Percentiles rank a stretch among this genome's conserved stretches.
phyloP scores from a whole-genome alignment of 1,140 invertebrate species.

The Neodiprion virginianus region DNA sequence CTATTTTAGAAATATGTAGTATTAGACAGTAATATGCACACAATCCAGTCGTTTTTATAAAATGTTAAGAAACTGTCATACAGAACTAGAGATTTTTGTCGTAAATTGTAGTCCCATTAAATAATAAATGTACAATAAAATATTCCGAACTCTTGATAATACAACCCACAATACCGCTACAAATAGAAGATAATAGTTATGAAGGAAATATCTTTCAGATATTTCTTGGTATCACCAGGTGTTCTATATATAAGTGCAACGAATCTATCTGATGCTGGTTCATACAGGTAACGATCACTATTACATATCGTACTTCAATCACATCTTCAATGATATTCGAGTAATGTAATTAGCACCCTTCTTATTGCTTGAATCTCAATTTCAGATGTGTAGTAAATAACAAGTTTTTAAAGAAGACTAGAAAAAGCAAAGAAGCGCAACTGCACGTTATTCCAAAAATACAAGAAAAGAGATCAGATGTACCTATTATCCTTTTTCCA shows the following conservation, averaged over 20 bases:
- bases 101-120: too few species aligned
- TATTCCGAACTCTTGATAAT: too few species aligned
- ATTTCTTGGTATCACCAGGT: constrained; percentile 63
- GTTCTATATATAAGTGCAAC: constrained; percentile 66
- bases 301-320: too few species aligned
- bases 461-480: constrained; percentile 32
- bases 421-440: constrained; percentile 60
- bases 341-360: too few species aligned
- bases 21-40: too few species aligned
- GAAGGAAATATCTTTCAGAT: constrained; percentile 45
- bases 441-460: constrained; percentile 55
- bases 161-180: too few species aligned
- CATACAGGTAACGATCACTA: constrained; percentile 61
- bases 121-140: too few species aligned
- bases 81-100: too few species aligned
- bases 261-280: constrained; percentile 64
- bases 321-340: too few species aligned
- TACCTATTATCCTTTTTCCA: constrained; percentile 42
- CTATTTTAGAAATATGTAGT: too few species aligned
- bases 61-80: too few species aligned
- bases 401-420: constrained; percentile 58
- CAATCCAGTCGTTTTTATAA: too few species aligned
- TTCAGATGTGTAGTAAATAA: constrained; percentile 59
- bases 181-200: constrained; percentile 31
- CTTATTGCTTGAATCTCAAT: constrained; percentile 13